Conservation (phyloP, 1,140 invertebrate genomes). For the Drosophila ficusphila region DNA sequence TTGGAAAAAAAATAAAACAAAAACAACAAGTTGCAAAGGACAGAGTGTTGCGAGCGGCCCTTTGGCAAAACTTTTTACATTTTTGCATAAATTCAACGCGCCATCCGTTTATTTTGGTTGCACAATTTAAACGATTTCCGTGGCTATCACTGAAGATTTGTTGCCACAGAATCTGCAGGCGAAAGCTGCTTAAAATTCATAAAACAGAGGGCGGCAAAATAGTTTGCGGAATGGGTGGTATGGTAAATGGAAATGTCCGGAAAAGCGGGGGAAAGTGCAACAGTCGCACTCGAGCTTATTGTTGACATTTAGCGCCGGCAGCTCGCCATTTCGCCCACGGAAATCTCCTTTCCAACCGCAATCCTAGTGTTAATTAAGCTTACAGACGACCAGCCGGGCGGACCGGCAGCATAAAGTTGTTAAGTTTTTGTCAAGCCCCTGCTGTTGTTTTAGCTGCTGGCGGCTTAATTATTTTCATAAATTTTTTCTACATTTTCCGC, state of each 20-base stretch:
- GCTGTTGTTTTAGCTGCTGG: conserved; percentile 47
- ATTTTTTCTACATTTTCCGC: conserved; percentile 19
- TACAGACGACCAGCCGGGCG: conserved; percentile 36
- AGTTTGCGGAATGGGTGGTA: not conserved
- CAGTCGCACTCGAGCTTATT: conserved; percentile 51
- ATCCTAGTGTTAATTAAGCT: conserved; percentile 70
- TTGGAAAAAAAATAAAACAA: too few species aligned
- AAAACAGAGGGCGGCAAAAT: conserved; percentile 21
- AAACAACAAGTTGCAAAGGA: conserved; percentile 15
- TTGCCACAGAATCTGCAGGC: conserved; percentile 45
- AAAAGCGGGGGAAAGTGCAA: conserved; percentile 32
- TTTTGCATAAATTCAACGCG: conserved; percentile 64
- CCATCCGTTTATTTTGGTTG: conserved; percentile 33
- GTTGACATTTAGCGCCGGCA: conserved; percentile 47
- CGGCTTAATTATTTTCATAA: conserved; percentile 72
- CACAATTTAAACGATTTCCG: conserved; percentile 51
- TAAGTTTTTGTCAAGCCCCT: conserved; percentile 58
- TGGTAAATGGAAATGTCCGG: conserved; percentile 9
- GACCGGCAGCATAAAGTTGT: conserved; percentile 69
- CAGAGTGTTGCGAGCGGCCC: not conserved
- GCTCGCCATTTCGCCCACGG: conserved; percentile 1
- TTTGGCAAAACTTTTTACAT: conserved; percentile 24
- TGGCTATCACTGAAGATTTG: conserved; percentile 51
- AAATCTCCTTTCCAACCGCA: conserved; percentile 13
- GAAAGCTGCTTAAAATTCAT: conserved; percentile 54